Base-by-base conservation (phyloP, 1,140 invertebrate species). In the Drosophila pallidifrons region DNA sequence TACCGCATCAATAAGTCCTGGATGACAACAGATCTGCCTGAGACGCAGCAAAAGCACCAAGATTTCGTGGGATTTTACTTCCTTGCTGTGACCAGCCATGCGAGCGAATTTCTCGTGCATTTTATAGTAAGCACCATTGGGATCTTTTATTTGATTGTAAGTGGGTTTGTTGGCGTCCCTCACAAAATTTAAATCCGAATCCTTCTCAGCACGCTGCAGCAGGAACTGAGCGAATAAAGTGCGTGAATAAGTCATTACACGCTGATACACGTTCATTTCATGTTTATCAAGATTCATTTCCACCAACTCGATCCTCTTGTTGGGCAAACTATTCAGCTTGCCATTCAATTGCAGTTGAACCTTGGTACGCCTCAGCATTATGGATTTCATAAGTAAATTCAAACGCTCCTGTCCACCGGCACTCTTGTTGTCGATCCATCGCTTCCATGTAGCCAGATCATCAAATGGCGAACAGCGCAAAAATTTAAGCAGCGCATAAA, bases 11-110 rank as follows among this genome's bases (percentile, higher is more conserved):
- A 98, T 96, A 0, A 99, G 94, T 7, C 95, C 95, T 0, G 97
- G 96, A 94, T 99, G 97, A 87, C 96, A 97, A 92, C 98, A 98
- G 57, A 97, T 95, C 91, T 99, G 98, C 5, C 98, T 93, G 54
- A 99, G 92, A 15, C 98, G 93, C n/a, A 98, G 91, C 10, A 99
- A 86, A 1, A 98, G 93, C 0, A 97, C 95, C 63, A 99, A 93
- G 86, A 98, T 96, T 87, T 97, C 95, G 90, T 96, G 95, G 3
- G 95, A 93, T 81, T 96, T 95, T 0, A 97, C 94, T 55, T 95
- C 94, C 60, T 94, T 94, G 0, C 93, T 93, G 47, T 93, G 93
- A 81, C 94, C 94, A 75, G 95, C 93, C 60, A 95, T 73, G 11
- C 93, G 93, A n/a, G 94, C 85, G 88, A 95, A 94, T 79, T 94